Evolutionary conservation across 2,888 invertebrate species (phyloP).

Genomic region (Anthophora plumipes): DNA sequence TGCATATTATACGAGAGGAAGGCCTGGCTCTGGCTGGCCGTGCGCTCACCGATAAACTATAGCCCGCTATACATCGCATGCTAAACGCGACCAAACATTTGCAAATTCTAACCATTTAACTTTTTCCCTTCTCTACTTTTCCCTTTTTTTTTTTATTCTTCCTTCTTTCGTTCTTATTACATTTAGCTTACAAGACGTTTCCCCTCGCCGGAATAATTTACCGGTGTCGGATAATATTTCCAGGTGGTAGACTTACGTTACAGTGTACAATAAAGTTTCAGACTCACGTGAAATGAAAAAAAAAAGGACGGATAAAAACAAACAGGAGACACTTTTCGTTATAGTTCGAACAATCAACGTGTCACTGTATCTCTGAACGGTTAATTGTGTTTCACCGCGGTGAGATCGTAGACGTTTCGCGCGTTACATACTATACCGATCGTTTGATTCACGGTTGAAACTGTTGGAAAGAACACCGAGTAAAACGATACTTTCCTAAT

Average conservation of each 20-base stretch:
- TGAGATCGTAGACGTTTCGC: neutral
- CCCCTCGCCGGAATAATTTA: constrained; percentile 26
- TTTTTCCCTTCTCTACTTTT: neutral
- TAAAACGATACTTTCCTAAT: neutral
- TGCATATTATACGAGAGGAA: constrained; percentile 43
- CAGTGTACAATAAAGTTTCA: constrained; percentile 4
- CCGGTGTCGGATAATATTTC: neutral
- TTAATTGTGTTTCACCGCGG: neutral
- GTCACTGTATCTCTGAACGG: neutral
- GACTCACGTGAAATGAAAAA: neutral
- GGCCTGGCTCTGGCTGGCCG: neutral
- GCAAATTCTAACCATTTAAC: constrained; percentile 11
- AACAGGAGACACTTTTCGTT: constrained; percentile 5
- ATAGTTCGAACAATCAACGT: neutral
- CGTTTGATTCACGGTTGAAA: no score
- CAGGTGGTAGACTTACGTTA: constrained; percentile 1
- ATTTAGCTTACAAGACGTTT: neutral
- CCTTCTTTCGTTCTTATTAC: neutral
- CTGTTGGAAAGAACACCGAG: neutral
- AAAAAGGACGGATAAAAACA: no score
- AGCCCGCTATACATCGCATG: constrained; percentile 15
- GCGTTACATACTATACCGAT: no score
- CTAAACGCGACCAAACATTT: constrained; percentile 18
- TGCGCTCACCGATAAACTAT: constrained; percentile 11
- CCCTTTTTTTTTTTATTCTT: neutral